phyloP scores from a whole-genome alignment of 2,888 invertebrate species.

The Alitta virens region DNA sequence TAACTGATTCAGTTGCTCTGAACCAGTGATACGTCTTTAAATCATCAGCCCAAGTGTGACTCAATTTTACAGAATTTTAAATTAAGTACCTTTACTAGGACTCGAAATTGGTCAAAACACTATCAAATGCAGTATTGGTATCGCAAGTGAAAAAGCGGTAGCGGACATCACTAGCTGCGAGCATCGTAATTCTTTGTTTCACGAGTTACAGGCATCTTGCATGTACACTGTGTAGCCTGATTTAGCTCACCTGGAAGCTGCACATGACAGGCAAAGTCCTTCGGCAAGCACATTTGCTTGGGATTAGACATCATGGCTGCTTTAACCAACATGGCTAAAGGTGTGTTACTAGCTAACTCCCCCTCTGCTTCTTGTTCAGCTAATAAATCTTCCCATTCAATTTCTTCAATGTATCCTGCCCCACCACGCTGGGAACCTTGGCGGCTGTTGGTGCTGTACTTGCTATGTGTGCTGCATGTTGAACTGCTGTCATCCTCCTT shows the following conservation, averaged over 20 bases:
- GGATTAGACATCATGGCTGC: conserved; percentile 86
- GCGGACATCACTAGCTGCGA: too few species aligned
- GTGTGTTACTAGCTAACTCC: conserved; percentile 55
- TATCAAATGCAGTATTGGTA: too few species aligned
- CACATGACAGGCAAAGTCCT: conserved; percentile 65
- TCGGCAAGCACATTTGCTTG: conserved; percentile 82
- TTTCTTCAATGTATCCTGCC: conserved; percentile 9
- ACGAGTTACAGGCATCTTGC: too few species aligned
- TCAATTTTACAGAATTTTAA: too few species aligned
- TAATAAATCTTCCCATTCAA: not conserved
- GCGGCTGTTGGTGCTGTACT: conserved; percentile 23
- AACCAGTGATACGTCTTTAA: too few species aligned
- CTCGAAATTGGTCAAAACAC: too few species aligned
- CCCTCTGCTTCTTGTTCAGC: conserved; percentile 7
- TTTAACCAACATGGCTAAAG: conserved; percentile 76
- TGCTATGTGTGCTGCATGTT: conserved; percentile 32
- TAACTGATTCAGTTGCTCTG: too few species aligned
- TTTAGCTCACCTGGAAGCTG: conserved; percentile 52
- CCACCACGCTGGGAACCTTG: not conserved
- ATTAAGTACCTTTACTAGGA: too few species aligned
- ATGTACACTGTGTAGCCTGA: too few species aligned
- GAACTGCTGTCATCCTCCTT: conserved; percentile 50
- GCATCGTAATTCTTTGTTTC: too few species aligned
- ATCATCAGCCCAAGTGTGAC: too few species aligned
- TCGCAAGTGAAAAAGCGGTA: too few species aligned